A percentile compares a stretch with the other conserved stretches of the same genome.
Conservation (phyloP, 2,888 invertebrate genomes). For the Nebria brevicollis region DNA sequence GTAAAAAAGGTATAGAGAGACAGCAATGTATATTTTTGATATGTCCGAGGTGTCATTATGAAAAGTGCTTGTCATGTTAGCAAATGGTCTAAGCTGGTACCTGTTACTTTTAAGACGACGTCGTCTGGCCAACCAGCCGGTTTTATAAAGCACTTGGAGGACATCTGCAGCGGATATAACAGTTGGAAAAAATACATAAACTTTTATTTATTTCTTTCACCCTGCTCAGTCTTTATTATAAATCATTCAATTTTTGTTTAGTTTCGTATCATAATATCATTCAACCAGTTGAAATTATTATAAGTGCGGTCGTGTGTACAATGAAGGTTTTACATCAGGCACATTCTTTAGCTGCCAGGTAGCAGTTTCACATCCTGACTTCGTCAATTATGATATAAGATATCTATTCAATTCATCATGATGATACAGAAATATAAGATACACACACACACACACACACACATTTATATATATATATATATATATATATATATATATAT, state of each 20-base stretch:
- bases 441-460: too few species aligned
- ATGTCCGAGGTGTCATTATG: constrained; percentile 60
- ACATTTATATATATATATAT: too few species aligned
- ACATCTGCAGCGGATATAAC: constrained; percentile 13
- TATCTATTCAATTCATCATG: neutral
- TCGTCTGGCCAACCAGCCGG: constrained; percentile 56
- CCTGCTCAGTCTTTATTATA: neutral
- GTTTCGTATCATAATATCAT: neutral
- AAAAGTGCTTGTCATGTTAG: constrained; percentile 62
- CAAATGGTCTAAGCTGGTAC: constrained; percentile 60
- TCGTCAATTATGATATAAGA: neutral
- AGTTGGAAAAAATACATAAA: constrained; percentile 1
- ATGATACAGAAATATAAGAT: neutral
- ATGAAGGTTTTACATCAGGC: neutral
- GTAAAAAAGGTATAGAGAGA: neutral
- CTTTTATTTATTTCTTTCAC: neutral
- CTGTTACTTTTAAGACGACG: constrained; percentile 58
- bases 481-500: too few species aligned
- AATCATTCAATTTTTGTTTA: constrained; percentile 1
- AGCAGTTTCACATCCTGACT: neutral
- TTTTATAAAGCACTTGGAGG: constrained; percentile 49
- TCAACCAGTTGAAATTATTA: neutral
- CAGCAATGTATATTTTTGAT: constrained; percentile 46
- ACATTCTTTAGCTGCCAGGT: neutral
- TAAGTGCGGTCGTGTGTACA: neutral